Base-by-base conservation (phyloP, 2,113 vertebrate genomes). In the Terrapene triunguis region DNA sequence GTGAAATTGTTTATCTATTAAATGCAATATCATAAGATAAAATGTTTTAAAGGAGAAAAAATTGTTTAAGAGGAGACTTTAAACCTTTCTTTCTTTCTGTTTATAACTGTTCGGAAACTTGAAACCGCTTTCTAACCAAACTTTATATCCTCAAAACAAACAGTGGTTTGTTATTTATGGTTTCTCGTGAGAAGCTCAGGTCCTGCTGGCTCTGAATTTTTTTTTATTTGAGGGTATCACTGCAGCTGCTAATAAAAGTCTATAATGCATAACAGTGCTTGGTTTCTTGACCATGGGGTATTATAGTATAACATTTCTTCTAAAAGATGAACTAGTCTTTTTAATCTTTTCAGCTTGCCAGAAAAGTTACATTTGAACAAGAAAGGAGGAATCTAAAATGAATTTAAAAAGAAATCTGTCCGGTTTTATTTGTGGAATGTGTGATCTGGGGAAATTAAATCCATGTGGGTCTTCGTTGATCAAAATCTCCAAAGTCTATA, bases 141-240 rank as follows among this genome's bases (percentile, higher is more conserved):
- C 84, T 84, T 16, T 47, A 22, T 54, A 93, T 87, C 27, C 76
- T 86, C 80, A 53, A 44, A 90, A 59, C 74, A 55, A 94, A 44
- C 35, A 82, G 11, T 9, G 11, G 6, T 3, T 53, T 35, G 32
- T 84, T 95, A 79, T 92, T 92, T 94, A n/a, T 82, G 35, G 25
- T 54, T 88, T 80, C 87, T 96, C 85, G 85, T 89, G 91, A 90
- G 78, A 92, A 62, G n/a, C 48, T 88, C 38, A 89, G 53, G 10
- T n/a, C 53, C 48, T 80, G 87, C 84, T 88, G 82, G 44, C 74
- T 76, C 91, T 82, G 53, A 93, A 95, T 94, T 96, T 81, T 92
- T 90, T 89, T 95, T 94, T 95, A 85, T 1, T 78, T 62, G 87
- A 89, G 89, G 92, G 90, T 89, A 95, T 25, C 16, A 27, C 21